phyloP scores from a whole-genome alignment of 2,888 invertebrate species.

The Matsumyia berberina region DNA sequence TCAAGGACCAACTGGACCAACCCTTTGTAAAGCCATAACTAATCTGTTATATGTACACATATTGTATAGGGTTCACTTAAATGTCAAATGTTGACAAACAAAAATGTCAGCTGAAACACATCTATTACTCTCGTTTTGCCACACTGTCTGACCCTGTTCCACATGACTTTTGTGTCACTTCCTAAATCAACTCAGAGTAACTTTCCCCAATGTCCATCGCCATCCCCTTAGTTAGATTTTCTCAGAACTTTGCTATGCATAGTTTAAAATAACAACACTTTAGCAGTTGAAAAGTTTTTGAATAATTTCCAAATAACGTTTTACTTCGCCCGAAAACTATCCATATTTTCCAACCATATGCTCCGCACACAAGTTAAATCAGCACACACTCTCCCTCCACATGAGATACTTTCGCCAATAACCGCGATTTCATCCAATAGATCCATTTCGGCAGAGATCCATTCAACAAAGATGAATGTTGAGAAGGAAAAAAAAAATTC shows the following conservation, averaged over 20 bases:
- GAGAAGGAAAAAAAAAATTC: conserved; percentile 48
- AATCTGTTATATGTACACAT: no score
- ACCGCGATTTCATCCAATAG: conserved; percentile 44
- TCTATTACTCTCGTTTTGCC: no score
- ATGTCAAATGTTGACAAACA: no score
- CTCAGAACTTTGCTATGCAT: conserved; percentile 5
- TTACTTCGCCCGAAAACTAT: conserved; percentile 35
- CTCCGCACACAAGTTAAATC: conserved; percentile 54
- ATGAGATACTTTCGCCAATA: conserved; percentile 51
- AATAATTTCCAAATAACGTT: conserved; percentile 53
- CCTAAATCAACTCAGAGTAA: no score
- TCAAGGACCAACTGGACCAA: no score
- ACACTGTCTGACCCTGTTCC: no score
- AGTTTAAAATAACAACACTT: conserved; percentile 8
- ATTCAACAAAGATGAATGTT: conserved; percentile 30
- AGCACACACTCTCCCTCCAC: conserved; percentile 29
- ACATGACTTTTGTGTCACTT: not conserved
- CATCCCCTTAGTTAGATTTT: conserved; percentile 1
- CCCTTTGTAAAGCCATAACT: no score
- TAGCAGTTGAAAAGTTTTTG: conserved; percentile 23
- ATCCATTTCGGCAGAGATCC: conserved; percentile 11
- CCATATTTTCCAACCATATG: conserved; percentile 59
- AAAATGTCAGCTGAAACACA: no score
- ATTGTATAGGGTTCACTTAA: no score
- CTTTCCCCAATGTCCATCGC: conserved; percentile 12